phyloP scores from a whole-genome alignment of 1,140 invertebrate genomes.

The Nomia melanderi region DNA sequence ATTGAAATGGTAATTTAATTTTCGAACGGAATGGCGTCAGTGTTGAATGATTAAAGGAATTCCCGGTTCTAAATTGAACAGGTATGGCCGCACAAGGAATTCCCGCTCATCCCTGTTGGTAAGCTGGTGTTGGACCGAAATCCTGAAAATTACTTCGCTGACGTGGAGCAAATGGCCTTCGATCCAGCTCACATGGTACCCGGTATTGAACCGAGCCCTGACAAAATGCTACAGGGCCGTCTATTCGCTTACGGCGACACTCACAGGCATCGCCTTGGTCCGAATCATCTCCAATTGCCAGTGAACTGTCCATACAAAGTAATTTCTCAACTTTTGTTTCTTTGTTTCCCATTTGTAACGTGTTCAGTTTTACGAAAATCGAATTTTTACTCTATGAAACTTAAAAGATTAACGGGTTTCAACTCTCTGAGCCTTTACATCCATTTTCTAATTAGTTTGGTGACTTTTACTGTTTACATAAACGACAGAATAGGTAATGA shows the following conservation, averaged over 20 bases:
- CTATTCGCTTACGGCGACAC: conserved; percentile 97
- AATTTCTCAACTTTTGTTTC: conserved; percentile 18
- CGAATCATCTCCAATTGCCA: conserved; percentile 95
- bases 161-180: conserved; percentile 98
- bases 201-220: conserved; percentile 94
- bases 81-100: conserved; percentile 95
- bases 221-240: conserved; percentile 97
- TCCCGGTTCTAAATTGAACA: conserved; percentile 57
- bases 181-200: conserved; percentile 95
- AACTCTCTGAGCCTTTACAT: too few relatives aligned
- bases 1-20: too few relatives aligned
- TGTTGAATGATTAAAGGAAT: neutral
- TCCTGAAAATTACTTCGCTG: conserved; percentile 95
- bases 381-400: neutral
- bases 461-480: too few relatives aligned
- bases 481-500: too few relatives aligned
- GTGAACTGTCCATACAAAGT: conserved; percentile 95
- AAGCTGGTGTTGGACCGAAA: conserved; percentile 94
- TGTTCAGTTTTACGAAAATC: too few relatives aligned
- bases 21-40: neutral
- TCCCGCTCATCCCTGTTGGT: conserved; percentile 95
- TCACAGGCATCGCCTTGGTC: conserved; percentile 94
- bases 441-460: too few relatives aligned
- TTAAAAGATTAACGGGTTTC: neutral
- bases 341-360: neutral